These are phyloP conservation scores for Hemiprocne comata DNA, from an alignment of 2,113 vertebrate genomes.

Conservation along the genomic window DNA sequence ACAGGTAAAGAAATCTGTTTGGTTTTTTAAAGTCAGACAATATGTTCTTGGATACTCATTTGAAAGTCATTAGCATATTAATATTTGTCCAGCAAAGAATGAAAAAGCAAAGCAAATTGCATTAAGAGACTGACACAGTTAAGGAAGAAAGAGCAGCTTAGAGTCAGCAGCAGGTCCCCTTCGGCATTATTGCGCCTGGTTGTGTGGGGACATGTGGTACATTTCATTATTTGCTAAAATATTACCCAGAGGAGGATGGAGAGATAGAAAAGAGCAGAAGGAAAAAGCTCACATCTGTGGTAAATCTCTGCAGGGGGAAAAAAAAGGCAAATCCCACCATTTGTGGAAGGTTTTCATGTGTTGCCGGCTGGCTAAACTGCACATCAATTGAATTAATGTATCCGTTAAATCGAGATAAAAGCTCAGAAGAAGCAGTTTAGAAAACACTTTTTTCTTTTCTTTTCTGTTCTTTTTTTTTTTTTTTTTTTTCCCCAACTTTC, in stretches of 20 bases:
- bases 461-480: not conserved
- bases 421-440: slow-evolving; percentile 37
- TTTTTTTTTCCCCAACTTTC: too few relatives aligned
- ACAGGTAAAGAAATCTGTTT: not conserved
- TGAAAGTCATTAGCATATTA: not conserved
- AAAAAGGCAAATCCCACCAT: slow-evolving; percentile 52
- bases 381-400: slow-evolving; percentile 58
- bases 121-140: not conserved
- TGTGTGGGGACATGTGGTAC: not conserved
- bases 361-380: slow-evolving; percentile 41
- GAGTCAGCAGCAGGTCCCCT: not conserved
- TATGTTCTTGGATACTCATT: not conserved
- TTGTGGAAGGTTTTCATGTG: slow-evolving; percentile 52
- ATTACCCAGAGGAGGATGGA: not conserved
- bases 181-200: not conserved
- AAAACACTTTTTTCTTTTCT: slow-evolving; percentile 30
- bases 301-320: slow-evolving; percentile 4
- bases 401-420: slow-evolving; percentile 56
- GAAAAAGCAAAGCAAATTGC: not conserved
- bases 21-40: not conserved
- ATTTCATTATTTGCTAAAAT: slow-evolving; percentile 46
- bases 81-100: not conserved
- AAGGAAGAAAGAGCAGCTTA: not conserved
- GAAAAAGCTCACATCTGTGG: slow-evolving; percentile 27
- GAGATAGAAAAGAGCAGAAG: slow-evolving; percentile 11